Evolutionary conservation across 2,888 invertebrate genomes (phyloP).

Genomic region (Calliopum simillimum): DNA sequence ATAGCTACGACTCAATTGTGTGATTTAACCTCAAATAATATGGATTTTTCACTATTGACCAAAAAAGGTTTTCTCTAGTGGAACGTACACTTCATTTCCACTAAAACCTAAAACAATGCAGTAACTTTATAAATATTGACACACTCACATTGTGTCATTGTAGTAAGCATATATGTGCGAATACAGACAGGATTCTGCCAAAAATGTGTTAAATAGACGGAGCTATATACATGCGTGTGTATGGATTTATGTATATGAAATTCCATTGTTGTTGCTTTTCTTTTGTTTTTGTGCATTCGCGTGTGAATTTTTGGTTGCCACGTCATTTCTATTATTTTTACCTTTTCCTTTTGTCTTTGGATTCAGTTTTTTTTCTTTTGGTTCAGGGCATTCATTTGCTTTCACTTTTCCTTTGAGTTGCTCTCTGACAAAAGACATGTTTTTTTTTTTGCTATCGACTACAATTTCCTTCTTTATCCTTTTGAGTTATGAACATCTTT

Average conservation of each 20-base stretch:
- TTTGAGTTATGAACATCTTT: slow-evolving; percentile 21
- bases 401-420: not conserved
- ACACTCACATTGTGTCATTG: too few species aligned
- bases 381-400: not conserved
- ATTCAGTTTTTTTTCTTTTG: too few species aligned
- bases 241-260: not conserved
- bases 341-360: not conserved
- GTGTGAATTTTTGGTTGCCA: slow-evolving; percentile 9
- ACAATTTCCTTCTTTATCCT: not conserved
- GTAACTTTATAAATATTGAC: too few species aligned
- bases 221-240: not conserved
- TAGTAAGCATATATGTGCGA: not conserved
- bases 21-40: too few species aligned
- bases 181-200: too few species aligned
- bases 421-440: not conserved
- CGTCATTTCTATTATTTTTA: not conserved
- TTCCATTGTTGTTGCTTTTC: not conserved
- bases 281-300: not conserved
- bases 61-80: too few species aligned
- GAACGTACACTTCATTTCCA: too few species aligned
- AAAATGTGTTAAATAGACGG: not conserved
- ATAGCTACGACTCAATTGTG: too few species aligned
- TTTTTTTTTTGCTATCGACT: slow-evolving; percentile 14
- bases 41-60: too few species aligned
- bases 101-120: too few species aligned